Evolutionary conservation across 2,888 invertebrate species (phyloP).

Genomic region (Pachymerium ferrugineum): DNA sequence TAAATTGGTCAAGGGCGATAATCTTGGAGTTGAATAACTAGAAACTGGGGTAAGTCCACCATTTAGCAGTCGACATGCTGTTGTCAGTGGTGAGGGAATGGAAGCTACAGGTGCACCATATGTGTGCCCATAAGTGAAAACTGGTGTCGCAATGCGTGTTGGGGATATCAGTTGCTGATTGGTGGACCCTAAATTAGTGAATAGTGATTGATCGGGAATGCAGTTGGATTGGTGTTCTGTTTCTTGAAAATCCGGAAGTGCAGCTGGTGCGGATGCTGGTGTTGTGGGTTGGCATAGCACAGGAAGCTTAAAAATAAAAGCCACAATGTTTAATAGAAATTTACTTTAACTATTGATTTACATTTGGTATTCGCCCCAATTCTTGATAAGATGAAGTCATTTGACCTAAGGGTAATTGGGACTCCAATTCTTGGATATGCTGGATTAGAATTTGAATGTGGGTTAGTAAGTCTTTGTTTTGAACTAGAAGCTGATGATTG

Average conservation of each 20-base stretch:
- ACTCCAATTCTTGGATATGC: conserved; percentile 79
- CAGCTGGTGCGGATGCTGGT: conserved; percentile 27
- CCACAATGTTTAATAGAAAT: neutral
- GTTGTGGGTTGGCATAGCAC: conserved; percentile 30
- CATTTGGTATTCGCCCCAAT: neutral
- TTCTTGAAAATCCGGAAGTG: conserved; percentile 31
- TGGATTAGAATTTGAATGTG: conserved; percentile 87
- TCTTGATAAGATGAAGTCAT: neutral
- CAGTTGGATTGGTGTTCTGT: neutral
- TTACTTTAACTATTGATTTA: neutral
- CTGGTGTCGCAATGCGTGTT: neutral
- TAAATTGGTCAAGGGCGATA: neutral
- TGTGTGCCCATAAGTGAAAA: conserved; percentile 6
- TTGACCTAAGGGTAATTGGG: conserved; percentile 32
- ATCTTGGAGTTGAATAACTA: neutral
- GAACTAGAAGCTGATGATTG: conserved; percentile 87
- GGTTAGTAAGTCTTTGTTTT: conserved; percentile 90
- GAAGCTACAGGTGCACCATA: neutral
- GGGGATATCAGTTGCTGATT: neutral
- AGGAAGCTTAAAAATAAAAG: neutral
- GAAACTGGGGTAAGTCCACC: neutral
- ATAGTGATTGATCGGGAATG: neutral
- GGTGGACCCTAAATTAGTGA: neutral
- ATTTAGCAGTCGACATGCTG: neutral
- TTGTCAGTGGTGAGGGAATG: neutral